phyloP scores from a whole-genome alignment of 2,113 vertebrate species.

The Sardina pilchardus region DNA sequence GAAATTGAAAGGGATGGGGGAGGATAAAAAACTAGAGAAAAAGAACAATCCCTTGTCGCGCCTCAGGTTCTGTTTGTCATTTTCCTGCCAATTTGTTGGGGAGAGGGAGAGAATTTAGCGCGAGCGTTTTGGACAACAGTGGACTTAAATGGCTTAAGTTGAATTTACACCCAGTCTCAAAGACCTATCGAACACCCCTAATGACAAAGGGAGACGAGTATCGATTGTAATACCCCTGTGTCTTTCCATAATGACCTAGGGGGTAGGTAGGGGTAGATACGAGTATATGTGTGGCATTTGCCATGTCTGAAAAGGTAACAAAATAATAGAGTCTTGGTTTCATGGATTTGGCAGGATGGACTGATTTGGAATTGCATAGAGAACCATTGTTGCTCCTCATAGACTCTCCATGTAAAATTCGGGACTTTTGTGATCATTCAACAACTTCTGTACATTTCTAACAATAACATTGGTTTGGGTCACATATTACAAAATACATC shows the following conservation, averaged over 20 bases:
- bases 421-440: too few species aligned
- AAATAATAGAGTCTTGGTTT: neutral
- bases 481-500: too few species aligned
- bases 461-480: too few species aligned
- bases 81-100: slow-evolving; percentile 20
- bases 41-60: neutral
- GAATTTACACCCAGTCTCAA: neutral
- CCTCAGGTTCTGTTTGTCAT: slow-evolving; percentile 14
- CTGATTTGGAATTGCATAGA: too few species aligned
- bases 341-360: too few species aligned
- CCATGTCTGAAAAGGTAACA: neutral
- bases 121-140: slow-evolving; percentile 1
- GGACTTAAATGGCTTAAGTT: slow-evolving; percentile 12
- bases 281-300: neutral
- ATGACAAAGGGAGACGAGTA: neutral
- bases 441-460: too few species aligned
- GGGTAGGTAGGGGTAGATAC: neutral
- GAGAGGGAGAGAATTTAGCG: neutral
- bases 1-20: neutral
- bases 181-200: neutral
- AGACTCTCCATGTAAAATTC: too few species aligned
- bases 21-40: neutral
- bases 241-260: neutral
- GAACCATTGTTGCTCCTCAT: too few species aligned
- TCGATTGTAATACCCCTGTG: slow-evolving; percentile 10